phyloP scores from a whole-genome alignment of 2,113 vertebrate species.

The Myrmophylax atrothorax region DNA sequence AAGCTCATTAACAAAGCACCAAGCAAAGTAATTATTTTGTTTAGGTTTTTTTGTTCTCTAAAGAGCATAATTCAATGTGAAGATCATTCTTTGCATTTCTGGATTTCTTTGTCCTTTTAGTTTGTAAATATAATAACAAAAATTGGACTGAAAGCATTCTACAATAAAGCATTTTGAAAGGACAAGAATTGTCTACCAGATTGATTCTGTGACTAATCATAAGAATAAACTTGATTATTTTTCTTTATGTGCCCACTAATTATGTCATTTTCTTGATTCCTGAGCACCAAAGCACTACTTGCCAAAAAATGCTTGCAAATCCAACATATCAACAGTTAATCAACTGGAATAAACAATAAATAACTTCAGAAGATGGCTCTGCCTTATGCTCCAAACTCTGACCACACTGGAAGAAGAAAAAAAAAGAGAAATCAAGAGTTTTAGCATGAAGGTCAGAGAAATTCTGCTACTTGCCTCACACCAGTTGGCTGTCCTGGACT shows the following conservation, averaged over 20 bases:
- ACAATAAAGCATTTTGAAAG: background rate
- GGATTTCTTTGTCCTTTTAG: background rate
- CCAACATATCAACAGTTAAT: background rate
- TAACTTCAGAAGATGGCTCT: background rate
- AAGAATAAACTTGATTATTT: background rate
- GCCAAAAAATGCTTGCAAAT: background rate
- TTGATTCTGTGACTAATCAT: background rate
- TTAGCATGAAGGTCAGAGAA: background rate
- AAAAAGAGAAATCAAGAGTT: background rate
- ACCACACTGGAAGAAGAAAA: background rate
- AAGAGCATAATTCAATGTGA: background rate
- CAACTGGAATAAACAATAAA: background rate
- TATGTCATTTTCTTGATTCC: background rate
- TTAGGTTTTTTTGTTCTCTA: background rate
- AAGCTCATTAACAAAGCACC: background rate
- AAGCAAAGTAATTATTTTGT: background rate
- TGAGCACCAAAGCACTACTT: background rate
- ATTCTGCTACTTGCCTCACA: background rate
- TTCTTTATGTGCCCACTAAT: background rate
- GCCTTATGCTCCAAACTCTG: background rate
- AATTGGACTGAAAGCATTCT: background rate
- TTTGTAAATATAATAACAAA: background rate
- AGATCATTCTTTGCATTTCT: background rate
- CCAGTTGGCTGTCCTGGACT: background rate
- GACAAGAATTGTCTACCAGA: background rate